These are phyloP conservation scores for Hydropsyche tenuis DNA, from an alignment of 1,140 invertebrate species.

Conservation along the genomic window DNA sequence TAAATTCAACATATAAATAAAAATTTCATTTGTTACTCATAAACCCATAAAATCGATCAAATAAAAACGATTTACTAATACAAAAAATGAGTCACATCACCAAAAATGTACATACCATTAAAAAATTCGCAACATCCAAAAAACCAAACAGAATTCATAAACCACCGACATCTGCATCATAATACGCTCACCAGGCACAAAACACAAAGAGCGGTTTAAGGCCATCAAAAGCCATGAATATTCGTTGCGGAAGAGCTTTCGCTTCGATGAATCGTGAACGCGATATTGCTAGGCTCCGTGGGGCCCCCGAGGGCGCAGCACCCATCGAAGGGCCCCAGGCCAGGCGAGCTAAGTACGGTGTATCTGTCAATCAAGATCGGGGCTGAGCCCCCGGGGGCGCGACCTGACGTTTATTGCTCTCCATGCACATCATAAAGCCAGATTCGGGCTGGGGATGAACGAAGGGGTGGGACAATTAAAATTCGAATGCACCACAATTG, in stretches of 20 bases:
- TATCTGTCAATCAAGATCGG: slow-evolving; percentile 40
- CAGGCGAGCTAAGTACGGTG: slow-evolving; percentile 34
- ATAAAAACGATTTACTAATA: too few species aligned
- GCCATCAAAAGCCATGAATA: slow-evolving; percentile 18
- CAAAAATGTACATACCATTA: too few species aligned
- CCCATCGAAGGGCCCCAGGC: slow-evolving; percentile 36
- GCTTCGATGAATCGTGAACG: background rate
- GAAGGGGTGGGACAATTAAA: background rate
- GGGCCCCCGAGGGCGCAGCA: slow-evolving; percentile 20
- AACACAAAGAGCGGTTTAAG: too few species aligned
- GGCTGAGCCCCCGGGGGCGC: slow-evolving; percentile 25
- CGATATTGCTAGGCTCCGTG: slow-evolving; percentile 25
- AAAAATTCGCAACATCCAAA: too few species aligned
- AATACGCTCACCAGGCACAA: too few species aligned
- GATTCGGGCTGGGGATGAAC: slow-evolving; percentile 25
- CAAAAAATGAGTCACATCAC: too few species aligned
- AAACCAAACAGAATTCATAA: too few species aligned
- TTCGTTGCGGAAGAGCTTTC: slow-evolving; percentile 22
- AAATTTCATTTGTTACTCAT: too few species aligned
- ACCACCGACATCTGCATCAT: too few species aligned
- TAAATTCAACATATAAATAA: too few species aligned
- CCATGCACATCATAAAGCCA: slow-evolving; percentile 49
- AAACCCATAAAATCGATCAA: too few species aligned
- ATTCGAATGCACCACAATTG: too few species aligned
- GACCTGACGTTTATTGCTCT: slow-evolving; percentile 49